Evolutionary conservation across 2,113 vertebrate genomes (phyloP), one percentile per base, ranked within the genome.

Genomic region (Spermophilus dauricus): DNA sequence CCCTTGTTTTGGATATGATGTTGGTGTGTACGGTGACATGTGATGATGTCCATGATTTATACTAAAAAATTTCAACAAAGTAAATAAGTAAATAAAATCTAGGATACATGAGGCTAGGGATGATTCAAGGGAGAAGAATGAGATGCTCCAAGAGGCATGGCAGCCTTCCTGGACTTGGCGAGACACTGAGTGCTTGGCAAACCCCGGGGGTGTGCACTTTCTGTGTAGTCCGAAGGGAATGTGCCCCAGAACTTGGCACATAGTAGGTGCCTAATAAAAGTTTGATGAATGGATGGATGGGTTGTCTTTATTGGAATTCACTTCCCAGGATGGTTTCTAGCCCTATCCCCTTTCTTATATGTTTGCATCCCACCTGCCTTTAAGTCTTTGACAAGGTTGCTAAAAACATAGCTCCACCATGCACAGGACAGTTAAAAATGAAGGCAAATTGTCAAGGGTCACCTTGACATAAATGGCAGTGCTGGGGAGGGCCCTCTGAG

Each of bases 1-100:
- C 28, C 45, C 92, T 93, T 84, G 70, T 72, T 75, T 85, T 85
- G 90, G n/a, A 58, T 83, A 34, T 53, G 67, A 80, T 77, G 8
- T 82, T 65, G 42, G 30, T 39, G 8, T 69, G 28, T 17, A 20
- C 39, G 28, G 48, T 39, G 26, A 84, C 24, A n/a, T 28, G 39
- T 1, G 20, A 69, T 37, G n/a, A 85, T 76, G n/a, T 22, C 34
- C 22, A 37, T 37, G 73, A 72, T 89, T 92, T 78, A 63, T 82
- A 86, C 93, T 75, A 39, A 87, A 48, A 61, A 28, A 24, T 5
- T 51, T 91, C 72, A 56, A 70, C 32, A n/a, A 67, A 61, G 73
- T 92, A 94, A 87, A 63, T 34, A 37, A 53, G 76, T 89, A 88
- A 76, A 51, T 67, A 93, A 82, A 87, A 26, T 61, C 51, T 24